Conservation (phyloP, 2,113 vertebrate species). For the Tyto alba region DNA sequence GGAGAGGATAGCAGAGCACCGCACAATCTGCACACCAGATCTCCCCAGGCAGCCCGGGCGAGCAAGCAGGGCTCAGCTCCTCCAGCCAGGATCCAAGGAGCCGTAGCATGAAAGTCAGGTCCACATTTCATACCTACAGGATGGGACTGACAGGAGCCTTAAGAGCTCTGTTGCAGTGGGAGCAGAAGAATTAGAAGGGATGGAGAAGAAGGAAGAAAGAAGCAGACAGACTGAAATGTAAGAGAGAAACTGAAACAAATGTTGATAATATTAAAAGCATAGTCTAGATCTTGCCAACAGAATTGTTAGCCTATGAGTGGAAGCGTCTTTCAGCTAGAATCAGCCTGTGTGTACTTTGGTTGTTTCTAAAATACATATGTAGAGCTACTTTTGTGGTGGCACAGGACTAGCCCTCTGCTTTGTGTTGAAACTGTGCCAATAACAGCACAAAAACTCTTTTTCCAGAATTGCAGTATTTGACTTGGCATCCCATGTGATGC, state of each 20-base stretch:
- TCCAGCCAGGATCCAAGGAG: background rate
- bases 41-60: background rate
- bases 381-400: background rate
- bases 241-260: background rate
- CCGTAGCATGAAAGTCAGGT: accelerated
- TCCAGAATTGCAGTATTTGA: background rate
- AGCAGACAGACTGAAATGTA: background rate
- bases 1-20: background rate
- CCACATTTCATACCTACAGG: accelerated
- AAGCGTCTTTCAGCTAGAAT: background rate
- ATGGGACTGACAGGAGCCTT: background rate
- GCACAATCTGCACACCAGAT: background rate
- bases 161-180: background rate
- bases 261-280: background rate
- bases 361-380: background rate
- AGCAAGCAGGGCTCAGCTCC: background rate
- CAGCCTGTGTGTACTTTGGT: background rate
- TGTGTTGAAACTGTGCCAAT: background rate
- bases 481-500: background rate
- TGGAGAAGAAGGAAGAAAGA: background rate
- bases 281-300: background rate
- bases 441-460: background rate
- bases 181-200: background rate
- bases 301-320: background rate
- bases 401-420: background rate